phyloP scores from a whole-genome alignment of 2,113 vertebrate genomes.

The Struthio camelus region DNA sequence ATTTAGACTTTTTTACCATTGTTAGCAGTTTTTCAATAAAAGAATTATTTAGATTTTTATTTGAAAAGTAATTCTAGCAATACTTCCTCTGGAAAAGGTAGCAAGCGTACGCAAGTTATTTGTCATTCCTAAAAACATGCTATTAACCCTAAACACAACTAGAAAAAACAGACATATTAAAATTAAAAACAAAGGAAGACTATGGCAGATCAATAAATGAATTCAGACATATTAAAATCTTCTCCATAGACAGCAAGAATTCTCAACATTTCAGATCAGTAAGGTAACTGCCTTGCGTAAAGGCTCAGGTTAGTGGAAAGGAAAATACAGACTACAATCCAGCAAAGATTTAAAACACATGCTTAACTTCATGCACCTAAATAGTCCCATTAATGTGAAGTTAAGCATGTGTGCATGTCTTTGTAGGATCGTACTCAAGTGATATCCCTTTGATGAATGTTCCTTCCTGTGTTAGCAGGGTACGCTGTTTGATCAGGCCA shows the following conservation, averaged over 20 bases:
- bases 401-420: conserved; percentile 45
- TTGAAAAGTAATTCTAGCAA: background rate
- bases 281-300: background rate
- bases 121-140: background rate
- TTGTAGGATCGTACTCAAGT: conserved; percentile 41
- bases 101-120: background rate
- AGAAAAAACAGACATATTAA: background rate
- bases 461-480: conserved; percentile 61
- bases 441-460: conserved; percentile 60
- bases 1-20: background rate
- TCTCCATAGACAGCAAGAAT: background rate
- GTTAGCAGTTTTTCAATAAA: background rate
- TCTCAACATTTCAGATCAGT: conserved; percentile 13
- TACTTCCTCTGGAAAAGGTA: background rate
- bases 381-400: conserved; percentile 22
- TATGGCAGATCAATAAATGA: background rate
- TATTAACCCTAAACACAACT: background rate
- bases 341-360: conserved; percentile 62
- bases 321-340: conserved; percentile 12
- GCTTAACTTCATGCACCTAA: conserved; percentile 53
- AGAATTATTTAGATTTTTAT: background rate
- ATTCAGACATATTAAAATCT: conserved; percentile 20
- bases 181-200: background rate
- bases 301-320: conserved; percentile 34
- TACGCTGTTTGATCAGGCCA: conserved; percentile 49